These are phyloP conservation scores for Sylvicapra grimmia DNA, from an alignment of 2,113 vertebrate species.

Conservation along the genomic window DNA sequence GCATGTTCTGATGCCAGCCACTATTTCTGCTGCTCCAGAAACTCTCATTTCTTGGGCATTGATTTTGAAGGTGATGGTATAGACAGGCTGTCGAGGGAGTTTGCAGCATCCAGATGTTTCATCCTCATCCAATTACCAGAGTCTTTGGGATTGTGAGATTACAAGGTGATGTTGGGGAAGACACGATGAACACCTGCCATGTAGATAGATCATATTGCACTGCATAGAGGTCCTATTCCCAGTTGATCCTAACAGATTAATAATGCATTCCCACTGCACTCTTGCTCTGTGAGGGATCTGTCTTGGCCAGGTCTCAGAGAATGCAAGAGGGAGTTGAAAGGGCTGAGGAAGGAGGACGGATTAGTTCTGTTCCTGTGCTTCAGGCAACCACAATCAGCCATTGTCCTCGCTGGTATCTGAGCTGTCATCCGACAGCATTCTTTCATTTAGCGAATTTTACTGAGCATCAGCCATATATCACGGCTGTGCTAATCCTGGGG, in stretches of 20 bases:
- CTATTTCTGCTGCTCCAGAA: neutral
- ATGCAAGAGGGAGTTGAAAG: conserved; percentile 12
- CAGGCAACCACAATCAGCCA: neutral
- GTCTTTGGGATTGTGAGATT: neutral
- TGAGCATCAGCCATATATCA: neutral
- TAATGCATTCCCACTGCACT: neutral
- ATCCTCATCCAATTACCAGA: neutral
- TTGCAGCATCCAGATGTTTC: conserved; percentile 39
- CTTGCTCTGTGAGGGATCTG: neutral
- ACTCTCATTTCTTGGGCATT: conserved; percentile 34
- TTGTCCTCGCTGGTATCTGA: neutral
- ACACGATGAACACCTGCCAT: neutral
- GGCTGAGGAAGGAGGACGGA: neutral
- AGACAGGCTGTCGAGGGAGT: conserved; percentile 38
- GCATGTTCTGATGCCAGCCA: neutral
- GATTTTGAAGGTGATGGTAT: conserved; percentile 31
- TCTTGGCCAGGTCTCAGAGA: conserved; percentile 30
- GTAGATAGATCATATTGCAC: neutral
- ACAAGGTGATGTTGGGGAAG: neutral
- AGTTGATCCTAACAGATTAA: conserved; percentile 1
- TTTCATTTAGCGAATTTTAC: neutral
- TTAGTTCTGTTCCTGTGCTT: neutral
- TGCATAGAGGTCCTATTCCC: neutral
- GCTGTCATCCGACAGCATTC: neutral
- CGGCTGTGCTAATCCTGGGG: neutral